A percentile compares a stretch with the other conserved stretches of the same genome.
phyloP scores from a whole-genome alignment of 2,113 vertebrate species.

The Microtus ochrogaster region DNA sequence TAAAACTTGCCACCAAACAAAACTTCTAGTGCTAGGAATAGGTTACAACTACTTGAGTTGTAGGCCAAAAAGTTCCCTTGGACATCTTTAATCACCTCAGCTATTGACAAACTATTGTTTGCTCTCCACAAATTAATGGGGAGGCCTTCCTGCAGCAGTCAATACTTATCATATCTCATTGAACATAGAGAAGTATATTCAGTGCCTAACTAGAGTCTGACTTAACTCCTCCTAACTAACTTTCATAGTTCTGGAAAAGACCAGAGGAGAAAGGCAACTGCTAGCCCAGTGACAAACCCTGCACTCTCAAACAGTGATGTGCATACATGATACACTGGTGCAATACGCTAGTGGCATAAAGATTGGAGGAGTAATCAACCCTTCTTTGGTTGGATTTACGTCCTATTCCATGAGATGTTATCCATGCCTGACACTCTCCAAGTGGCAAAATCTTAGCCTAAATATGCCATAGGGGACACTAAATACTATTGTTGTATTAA shows the following conservation, averaged over 20 bases:
- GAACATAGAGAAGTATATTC: background rate
- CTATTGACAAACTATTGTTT: background rate
- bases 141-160: background rate
- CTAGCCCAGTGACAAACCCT: background rate
- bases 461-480: background rate
- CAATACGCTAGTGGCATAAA: background rate
- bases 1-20: background rate
- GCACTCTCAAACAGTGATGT: background rate
- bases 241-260: background rate
- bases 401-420: background rate
- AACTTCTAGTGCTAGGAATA: background rate
- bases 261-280: background rate
- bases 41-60: background rate
- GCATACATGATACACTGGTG: background rate
- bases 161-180: background rate
- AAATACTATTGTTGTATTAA: background rate
- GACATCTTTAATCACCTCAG: background rate
- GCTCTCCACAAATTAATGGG: background rate
- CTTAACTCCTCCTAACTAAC: background rate
- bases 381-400: background rate
- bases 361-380: background rate
- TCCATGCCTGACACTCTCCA: background rate
- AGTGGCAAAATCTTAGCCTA: background rate
- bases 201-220: background rate
- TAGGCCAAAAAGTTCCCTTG: background rate